A percentile compares a stretch with the other conserved stretches of the same genome.
phyloP scores from a whole-genome alignment of 2,797 vertebrate species.

The Synanceia verrucosa region DNA sequence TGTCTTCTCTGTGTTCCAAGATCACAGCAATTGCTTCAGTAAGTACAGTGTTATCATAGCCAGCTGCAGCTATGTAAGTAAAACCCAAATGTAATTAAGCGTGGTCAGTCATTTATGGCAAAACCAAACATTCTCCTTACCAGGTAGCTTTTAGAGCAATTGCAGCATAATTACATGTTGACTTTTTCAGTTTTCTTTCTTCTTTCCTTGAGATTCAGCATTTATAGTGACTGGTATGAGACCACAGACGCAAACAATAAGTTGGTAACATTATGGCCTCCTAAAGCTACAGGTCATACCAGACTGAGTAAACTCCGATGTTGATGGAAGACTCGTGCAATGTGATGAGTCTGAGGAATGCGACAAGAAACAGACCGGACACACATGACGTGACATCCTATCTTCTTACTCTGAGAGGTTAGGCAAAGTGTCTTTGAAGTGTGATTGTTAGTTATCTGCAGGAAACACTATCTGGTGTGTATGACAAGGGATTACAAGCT shows the following conservation, averaged over 20 bases:
- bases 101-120: background rate
- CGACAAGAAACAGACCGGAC: conserved; percentile 14
- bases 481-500: conserved; percentile 22
- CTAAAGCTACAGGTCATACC: background rate
- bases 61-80: background rate
- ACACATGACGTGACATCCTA: conserved; percentile 35
- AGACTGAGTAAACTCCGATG: background rate
- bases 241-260: too few relatives aligned
- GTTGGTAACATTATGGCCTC: background rate
- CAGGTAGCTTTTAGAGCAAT: background rate
- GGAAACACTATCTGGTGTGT: conserved; percentile 23
- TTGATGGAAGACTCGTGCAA: background rate
- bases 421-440: conserved; percentile 44
- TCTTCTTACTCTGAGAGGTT: conserved; percentile 21
- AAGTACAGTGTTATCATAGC: background rate
- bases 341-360: conserved; percentile 47
- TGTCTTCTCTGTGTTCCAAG: background rate
- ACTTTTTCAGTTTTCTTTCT: too few relatives aligned
- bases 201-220: background rate
- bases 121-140: background rate
- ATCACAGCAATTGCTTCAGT: background rate
- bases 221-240: too few relatives aligned
- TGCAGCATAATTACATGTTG: background rate
- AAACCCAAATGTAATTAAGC: background rate
- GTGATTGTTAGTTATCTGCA: conserved; percentile 31